These are phyloP conservation scores for Streptopelia turtur DNA, from an alignment of 2,797 vertebrate species.

Conservation along the genomic window DNA sequence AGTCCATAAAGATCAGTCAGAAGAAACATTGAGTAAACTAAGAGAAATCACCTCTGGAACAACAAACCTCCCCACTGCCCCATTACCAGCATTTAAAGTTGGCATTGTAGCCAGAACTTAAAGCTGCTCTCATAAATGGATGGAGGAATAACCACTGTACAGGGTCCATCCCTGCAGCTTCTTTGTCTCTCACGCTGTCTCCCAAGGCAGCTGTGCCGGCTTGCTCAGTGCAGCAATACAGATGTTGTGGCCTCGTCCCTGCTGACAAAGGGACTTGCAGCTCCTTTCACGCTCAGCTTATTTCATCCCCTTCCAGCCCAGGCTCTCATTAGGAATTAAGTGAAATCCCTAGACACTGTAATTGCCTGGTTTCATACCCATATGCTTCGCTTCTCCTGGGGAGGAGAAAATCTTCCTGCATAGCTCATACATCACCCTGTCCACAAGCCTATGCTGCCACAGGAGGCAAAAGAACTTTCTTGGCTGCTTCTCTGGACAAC, in stretches of 20 bases:
- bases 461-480: not conserved
- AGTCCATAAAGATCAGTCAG: not conserved
- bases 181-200: accelerated
- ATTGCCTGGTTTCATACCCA: not conserved
- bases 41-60: not conserved
- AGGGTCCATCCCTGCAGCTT: accelerated
- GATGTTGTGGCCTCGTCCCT: not conserved
- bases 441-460: not conserved
- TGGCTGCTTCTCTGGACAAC: not conserved
- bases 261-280: not conserved
- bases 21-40: accelerated
- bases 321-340: accelerated
- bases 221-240: accelerated
- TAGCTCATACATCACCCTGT: not conserved
- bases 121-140: not conserved
- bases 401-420: not conserved
- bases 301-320: not conserved
- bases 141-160: accelerated
- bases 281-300: not conserved
- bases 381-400: accelerated
- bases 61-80: not conserved
- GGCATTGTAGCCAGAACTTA: not conserved
- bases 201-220: not conserved
- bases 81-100: not conserved
- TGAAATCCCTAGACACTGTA: accelerated